Evolutionary conservation across 64 coral and sea anemone species (phyloP), one percentile per base, ranked within the genome.

Genomic region (Stylophora pistillata): DNA sequence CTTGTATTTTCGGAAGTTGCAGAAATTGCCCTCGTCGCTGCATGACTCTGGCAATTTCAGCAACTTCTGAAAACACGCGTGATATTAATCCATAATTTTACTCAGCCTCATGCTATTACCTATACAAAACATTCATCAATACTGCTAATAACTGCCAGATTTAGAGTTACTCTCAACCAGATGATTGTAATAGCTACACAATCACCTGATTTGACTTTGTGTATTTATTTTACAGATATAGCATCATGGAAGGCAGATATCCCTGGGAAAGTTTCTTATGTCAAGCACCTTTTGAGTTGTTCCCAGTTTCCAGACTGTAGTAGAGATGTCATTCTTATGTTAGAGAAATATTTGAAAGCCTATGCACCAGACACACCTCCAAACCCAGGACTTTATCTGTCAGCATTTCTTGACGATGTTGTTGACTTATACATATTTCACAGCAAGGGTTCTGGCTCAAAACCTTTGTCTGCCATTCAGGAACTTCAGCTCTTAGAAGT

Each of bases 191-290:
- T 72, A 18, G n/a, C 26, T n/a, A 12, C 23, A 72, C 23, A 23
- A 28, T 72, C 34, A 14, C 0, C 29, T 53, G 81, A 63, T 13
- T 41, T 15, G 9, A 70, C 25, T 58, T 87, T 18, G 58, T 23
- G 9, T 55, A 23, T 60, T 78, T 18, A 25, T 77, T 84, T 82
- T 37, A n/a, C 27, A 93, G 95, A 89, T 64, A 93, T 97, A 59
- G 89, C 95, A n/a, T 86, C 91, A 21, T 97, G 95, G 95, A 86
- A 78, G 33, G 79, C 70, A 28, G 91, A 97, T 30, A 97, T 97
- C 61, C 91, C 95, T 11, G 63, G 72, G 27, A 97, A 97, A 86
- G 91, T 97, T 6, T 72, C 86, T 12, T 93, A 87, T 55, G 52
- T 97, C 15, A 97, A 97, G 23, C 81, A 88, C 28, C 78, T 68